Evolutionary conservation across 92 coral and sea anemone genomes (phyloP).

Genomic region (Phenganax stokvisi): DNA sequence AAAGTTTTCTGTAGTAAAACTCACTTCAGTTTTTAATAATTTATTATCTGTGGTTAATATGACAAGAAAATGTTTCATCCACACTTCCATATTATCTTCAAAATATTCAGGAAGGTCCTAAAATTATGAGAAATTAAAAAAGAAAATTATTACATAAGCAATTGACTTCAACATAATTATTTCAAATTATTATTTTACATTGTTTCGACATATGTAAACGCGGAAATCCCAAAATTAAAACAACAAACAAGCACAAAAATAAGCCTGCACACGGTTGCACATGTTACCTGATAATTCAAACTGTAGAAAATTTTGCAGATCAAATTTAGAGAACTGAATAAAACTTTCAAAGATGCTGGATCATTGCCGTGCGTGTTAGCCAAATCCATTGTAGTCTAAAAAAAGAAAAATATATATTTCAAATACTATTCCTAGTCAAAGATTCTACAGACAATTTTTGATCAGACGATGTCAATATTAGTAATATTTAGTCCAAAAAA

Average conservation of each 20-base stretch:
- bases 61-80: conserved; percentile 96
- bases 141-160: not conserved
- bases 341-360: conserved; percentile 61
- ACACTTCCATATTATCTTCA: conserved; percentile 89
- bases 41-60: conserved; percentile 81
- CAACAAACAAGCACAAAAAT: no score
- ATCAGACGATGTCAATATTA: no score
- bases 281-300: conserved; percentile 77
- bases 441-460: no score
- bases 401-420: not conserved
- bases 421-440: not conserved
- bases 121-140: not conserved
- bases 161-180: no score
- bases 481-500: not conserved
- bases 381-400: conserved; percentile 75
- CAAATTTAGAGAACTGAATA: conserved; percentile 79
- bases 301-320: conserved; percentile 93
- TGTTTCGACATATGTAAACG: no score
- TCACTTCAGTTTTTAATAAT: conserved; percentile 50
- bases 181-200: no score
- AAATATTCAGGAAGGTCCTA: conserved; percentile 95
- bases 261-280: no score
- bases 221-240: no score
- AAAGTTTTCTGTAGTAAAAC: not conserved
- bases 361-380: conserved; percentile 76